phyloP scores from a whole-genome alignment of 1,140 invertebrate species.

The Ericerus pela region DNA sequence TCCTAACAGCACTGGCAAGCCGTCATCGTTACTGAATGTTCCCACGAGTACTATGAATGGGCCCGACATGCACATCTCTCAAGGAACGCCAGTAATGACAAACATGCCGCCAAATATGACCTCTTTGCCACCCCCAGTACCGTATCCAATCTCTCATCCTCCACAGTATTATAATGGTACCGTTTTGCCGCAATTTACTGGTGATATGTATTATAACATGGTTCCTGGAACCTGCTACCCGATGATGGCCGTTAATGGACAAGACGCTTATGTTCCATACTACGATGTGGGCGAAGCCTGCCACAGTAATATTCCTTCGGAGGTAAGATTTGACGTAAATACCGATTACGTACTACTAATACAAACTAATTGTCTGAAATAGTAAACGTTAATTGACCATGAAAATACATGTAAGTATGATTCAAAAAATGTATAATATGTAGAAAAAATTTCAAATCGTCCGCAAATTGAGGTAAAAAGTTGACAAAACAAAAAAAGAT shows the following conservation, averaged over 20 bases:
- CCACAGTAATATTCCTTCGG: not conserved
- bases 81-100: not conserved
- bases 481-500: too few species aligned
- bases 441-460: too few species aligned
- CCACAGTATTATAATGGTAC: not conserved
- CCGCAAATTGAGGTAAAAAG: too few species aligned
- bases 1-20: not conserved
- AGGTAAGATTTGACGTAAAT: not conserved
- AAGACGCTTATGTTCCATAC: slow-evolving; percentile 1
- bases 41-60: not conserved
- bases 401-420: too few species aligned
- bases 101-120: not conserved
- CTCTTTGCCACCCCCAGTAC: not conserved
- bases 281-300: not conserved
- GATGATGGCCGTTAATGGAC: not conserved
- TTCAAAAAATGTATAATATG: too few species aligned
- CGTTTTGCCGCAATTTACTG: not conserved
- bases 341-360: too few species aligned
- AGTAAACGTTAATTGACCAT: too few species aligned
- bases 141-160: not conserved
- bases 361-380: too few species aligned
- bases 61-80: not conserved
- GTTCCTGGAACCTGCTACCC: not conserved
- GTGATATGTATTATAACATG: slow-evolving; percentile 3
- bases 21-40: not conserved